These are phyloP conservation scores for Heliocidaris tuberculata DNA, from an alignment of 35 echinoderm and acorn worm species.

Conservation along the genomic window DNA sequence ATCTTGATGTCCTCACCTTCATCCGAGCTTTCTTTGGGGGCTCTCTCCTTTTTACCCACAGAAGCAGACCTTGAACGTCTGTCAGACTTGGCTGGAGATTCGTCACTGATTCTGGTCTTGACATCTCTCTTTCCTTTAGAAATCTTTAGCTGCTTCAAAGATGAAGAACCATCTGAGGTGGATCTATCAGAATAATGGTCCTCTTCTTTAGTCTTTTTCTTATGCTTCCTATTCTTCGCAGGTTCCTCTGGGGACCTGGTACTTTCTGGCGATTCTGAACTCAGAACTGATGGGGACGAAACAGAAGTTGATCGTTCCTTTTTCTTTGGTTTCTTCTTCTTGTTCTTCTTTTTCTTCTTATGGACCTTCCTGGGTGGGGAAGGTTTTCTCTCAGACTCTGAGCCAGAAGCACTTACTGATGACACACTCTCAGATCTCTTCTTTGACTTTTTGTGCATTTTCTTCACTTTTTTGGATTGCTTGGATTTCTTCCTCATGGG, in stretches of 20 bases:
- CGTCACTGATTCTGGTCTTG: background rate
- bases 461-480: constrained; percentile 5
- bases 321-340: constrained; percentile 40
- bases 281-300: background rate
- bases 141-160: background rate
- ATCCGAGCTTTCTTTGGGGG: background rate
- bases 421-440: background rate
- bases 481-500: constrained; percentile 25
- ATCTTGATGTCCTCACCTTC: constrained; percentile 4
- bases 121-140: background rate
- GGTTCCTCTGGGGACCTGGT: background rate
- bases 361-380: background rate
- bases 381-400: background rate
- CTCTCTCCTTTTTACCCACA: background rate
- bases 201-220: background rate
- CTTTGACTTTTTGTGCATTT: background rate
- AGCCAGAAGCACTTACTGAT: background rate
- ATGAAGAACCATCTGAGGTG: background rate
- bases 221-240: background rate
- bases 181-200: background rate
- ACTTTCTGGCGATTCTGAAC: background rate
- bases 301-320: background rate
- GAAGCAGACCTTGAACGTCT: constrained; percentile 12
- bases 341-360: constrained; percentile 45
- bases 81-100: background rate